These are phyloP conservation scores for Streblospio benedicti DNA, from an alignment of 1,140 invertebrate genomes.

Conservation along the genomic window DNA sequence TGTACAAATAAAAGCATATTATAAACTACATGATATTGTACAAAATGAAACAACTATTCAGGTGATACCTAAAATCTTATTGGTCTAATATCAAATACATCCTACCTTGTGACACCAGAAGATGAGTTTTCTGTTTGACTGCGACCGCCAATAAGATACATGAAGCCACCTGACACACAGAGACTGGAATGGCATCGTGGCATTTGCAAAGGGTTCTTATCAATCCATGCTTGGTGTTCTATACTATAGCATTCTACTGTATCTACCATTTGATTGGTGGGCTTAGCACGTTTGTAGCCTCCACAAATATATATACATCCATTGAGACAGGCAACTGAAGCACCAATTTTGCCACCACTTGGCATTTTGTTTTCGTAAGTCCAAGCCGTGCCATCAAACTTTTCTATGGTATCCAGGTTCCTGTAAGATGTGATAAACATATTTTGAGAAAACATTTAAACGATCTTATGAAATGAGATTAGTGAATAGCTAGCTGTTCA, in stretches of 20 bases:
- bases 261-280: background rate
- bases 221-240: background rate
- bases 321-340: background rate
- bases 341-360: background rate
- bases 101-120: no score
- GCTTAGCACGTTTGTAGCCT: background rate
- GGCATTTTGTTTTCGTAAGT: background rate
- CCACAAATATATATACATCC: background rate
- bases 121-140: no score
- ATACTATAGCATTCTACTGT: background rate
- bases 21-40: no score
- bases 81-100: no score
- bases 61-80: no score
- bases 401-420: background rate
- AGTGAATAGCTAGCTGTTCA: background rate
- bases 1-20: no score
- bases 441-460: background rate
- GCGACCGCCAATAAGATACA: no score
- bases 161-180: background rate
- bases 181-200: constrained; percentile 3
- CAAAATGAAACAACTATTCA: no score
- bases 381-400: background rate
- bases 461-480: background rate
- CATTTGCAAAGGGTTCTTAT: background rate
- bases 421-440: background rate